Conservation (phyloP, 2,888 invertebrate genomes). For the Temnothorax ravouxi region DNA sequence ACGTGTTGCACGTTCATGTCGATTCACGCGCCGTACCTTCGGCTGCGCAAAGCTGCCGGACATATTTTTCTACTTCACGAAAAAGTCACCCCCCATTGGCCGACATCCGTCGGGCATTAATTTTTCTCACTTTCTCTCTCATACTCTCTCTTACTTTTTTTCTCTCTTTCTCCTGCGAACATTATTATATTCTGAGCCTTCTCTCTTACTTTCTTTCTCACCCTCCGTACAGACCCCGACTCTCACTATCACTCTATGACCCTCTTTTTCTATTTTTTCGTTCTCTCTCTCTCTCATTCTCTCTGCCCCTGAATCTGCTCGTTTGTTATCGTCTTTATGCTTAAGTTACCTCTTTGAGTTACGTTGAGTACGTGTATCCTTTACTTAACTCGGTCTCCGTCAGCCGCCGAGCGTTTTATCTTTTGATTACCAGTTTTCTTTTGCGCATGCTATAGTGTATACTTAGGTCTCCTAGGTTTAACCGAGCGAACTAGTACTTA, state of each 20-base stretch:
- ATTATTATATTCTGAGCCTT: slow-evolving; percentile 10
- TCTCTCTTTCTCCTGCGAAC: slow-evolving; percentile 18
- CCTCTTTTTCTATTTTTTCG: slow-evolving; percentile 46
- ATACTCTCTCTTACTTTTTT: not conserved
- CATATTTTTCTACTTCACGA: slow-evolving; percentile 46
- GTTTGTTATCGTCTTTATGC: slow-evolving; percentile 63
- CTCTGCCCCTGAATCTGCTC: slow-evolving; percentile 63
- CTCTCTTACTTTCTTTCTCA: slow-evolving; percentile 20
- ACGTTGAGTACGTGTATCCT: slow-evolving; percentile 51
- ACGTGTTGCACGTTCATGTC: slow-evolving; percentile 35
- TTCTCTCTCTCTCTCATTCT: slow-evolving; percentile 52
- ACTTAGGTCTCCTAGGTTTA: slow-evolving; percentile 68
- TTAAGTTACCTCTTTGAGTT: slow-evolving; percentile 52
- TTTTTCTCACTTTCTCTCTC: slow-evolving; percentile 29
- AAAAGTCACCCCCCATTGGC: slow-evolving; percentile 46
- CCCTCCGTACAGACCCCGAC: slow-evolving; percentile 33
- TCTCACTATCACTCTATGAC: slow-evolving; percentile 57
- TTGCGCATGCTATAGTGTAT: slow-evolving; percentile 68
- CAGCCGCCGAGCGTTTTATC: slow-evolving; percentile 46
- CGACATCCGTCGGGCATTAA: slow-evolving; percentile 48
- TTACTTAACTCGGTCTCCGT: slow-evolving; percentile 52
- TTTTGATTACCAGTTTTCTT: slow-evolving; percentile 58
- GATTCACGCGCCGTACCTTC: slow-evolving; percentile 27
- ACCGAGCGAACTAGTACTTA: slow-evolving; percentile 54
- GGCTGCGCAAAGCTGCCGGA: slow-evolving; percentile 30